Evolutionary conservation across 2,113 vertebrate genomes (phyloP), one percentile per base, ranked within the genome.

Genomic region (Junco hyemalis): DNA sequence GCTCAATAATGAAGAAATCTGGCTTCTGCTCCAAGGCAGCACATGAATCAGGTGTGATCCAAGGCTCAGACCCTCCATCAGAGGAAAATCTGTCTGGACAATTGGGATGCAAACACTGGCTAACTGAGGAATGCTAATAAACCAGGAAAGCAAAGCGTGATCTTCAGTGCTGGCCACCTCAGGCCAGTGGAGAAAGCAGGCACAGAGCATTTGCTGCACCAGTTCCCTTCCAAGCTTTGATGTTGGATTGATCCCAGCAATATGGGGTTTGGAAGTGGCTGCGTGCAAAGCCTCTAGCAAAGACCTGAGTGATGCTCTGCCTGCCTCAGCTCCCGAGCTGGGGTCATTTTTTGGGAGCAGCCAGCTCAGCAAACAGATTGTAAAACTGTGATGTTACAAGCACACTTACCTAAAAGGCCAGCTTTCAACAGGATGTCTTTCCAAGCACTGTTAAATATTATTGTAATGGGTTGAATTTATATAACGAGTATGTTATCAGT

Each of bases 401-500:
- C 63, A 44, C 4, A 0, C 25, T 85, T 87, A 48, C 59, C 66
- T 76, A 59, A 77, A 88, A 88, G 60, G 68, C 29, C 61, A 28
- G 31, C 64, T 92, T 96, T 81, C 47, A 83, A 70, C 60, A 74
- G 86, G 56, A 71, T 86, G 56, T 44, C 88, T 90, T 96, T 94
- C 59, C 85, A 85, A 79, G 40, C 57, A 6, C 40, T 78, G 56
- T 38, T 69, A 95, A 92, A 88, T 94, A 66, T 88, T 95, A 64
- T 83, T 81, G 64, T 54, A 83, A 70, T 78, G 60, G 36, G 21
- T 38, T 88, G 79, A 81, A 88, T 90, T 92, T 92, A 54, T 92
- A 15, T 92, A 81, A 86, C 0, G 0, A 86, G 35, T 50, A 14
- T 25, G 63, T 88, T 86, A 77, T 77, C 88, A 17, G 76, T 63